Evolutionary conservation across 2,797 vertebrate species (phyloP).

Genomic region (Acanthiza pusilla): DNA sequence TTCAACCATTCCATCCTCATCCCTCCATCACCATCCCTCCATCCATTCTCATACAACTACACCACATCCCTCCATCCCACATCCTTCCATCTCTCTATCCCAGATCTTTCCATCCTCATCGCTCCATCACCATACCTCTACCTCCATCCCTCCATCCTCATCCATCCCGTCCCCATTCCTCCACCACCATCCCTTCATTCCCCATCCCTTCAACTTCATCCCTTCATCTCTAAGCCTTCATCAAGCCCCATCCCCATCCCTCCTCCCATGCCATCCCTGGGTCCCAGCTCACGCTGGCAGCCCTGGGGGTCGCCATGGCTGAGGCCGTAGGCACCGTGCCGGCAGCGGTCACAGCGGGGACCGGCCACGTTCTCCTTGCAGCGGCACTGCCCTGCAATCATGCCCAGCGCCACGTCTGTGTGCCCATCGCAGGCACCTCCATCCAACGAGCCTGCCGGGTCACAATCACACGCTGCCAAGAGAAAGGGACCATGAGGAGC

Average conservation of each 20-base stretch:
- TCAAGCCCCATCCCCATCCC: not conserved
- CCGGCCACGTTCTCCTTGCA: slow-evolving; percentile 84
- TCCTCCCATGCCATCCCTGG: not conserved
- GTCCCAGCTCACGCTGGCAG: slow-evolving; percentile 79
- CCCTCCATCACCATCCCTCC: not conserved
- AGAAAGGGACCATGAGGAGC: not conserved
- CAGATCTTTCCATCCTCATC: not conserved
- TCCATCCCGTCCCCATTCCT: not conserved
- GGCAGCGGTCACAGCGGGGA: slow-evolving; percentile 82
- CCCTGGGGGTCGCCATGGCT: slow-evolving; percentile 79
- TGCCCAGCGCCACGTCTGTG: slow-evolving; percentile 75
- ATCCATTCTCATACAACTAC: not conserved
- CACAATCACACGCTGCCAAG: slow-evolving; percentile 82
- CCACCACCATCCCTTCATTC: not conserved
- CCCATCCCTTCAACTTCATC: not conserved
- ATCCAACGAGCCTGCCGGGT: slow-evolving; percentile 82
- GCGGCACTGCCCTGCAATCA: slow-evolving; percentile 85
- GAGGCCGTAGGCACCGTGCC: slow-evolving; percentile 80
- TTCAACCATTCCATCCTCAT: not conserved
- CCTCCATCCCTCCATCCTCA: not conserved
- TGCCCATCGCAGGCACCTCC: slow-evolving; percentile 83
- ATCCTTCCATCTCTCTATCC: not conserved
- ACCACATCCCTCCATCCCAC: not conserved
- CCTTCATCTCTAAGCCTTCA: not conserved
- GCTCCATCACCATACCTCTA: not conserved